Evolutionary conservation across 2,113 vertebrate genomes (phyloP).

Genomic region (Arenaria interpres): DNA sequence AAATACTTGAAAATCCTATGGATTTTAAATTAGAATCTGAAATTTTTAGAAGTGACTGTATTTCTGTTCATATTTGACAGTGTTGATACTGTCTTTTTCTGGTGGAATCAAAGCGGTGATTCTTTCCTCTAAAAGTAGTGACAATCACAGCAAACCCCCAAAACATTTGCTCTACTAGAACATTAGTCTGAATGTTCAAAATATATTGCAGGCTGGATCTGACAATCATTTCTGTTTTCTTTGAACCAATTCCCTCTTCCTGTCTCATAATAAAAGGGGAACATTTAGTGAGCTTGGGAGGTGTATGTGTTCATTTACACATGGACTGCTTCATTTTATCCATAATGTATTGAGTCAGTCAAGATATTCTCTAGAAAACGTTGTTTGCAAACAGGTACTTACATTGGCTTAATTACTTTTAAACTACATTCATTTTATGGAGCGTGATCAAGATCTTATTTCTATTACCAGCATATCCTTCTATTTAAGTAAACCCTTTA

Average conservation of each 20-base stretch:
- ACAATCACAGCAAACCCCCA: not conserved
- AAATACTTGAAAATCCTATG: constrained; percentile 38
- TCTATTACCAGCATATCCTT: not conserved
- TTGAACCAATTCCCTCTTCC: not conserved
- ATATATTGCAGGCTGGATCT: not conserved
- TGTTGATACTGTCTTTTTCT: not conserved
- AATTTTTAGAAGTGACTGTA: constrained; percentile 37
- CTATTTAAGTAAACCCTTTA: not conserved
- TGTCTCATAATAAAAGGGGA: not conserved
- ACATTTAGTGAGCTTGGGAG: not conserved
- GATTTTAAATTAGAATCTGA: constrained; percentile 50
- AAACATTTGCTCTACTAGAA: not conserved
- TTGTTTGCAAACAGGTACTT: not conserved
- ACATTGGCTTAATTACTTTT: not conserved
- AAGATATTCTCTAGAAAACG: not conserved
- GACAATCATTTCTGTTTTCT: constrained; percentile 26
- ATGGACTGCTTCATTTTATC: not conserved
- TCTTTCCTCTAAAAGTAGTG: constrained; percentile 9
- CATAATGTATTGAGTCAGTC: not conserved
- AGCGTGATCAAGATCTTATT: not conserved
- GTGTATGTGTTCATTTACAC: not conserved
- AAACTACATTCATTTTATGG: not conserved
- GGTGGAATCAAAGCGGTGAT: constrained; percentile 14
- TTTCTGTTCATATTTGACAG: constrained; percentile 39
- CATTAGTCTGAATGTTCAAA: not conserved